Percentiles rank a stretch among this genome's conserved stretches.
phyloP scores from a whole-genome alignment of 2,888 invertebrate genomes.

The Cephus pulcher region DNA sequence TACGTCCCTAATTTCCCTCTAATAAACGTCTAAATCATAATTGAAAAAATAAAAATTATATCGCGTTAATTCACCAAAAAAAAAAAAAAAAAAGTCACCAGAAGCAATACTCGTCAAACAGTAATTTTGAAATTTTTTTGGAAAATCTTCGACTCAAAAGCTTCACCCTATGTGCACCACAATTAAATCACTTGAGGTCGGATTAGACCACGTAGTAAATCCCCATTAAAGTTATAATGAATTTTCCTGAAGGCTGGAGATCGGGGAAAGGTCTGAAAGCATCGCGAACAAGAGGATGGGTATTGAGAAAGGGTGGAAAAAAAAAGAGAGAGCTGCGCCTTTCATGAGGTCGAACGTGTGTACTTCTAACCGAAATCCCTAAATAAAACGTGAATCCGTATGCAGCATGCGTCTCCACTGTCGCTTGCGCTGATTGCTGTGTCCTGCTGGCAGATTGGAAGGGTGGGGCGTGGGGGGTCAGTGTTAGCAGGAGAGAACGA shows the following conservation, averaged over 20 bases:
- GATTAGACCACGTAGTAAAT: constrained; percentile 38
- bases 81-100: too few relatives aligned
- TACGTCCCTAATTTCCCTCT: too few relatives aligned
- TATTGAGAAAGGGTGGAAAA: neutral
- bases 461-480: constrained; percentile 17
- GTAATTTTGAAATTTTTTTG: too few relatives aligned
- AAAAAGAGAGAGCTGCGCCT: neutral
- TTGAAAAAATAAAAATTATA: too few relatives aligned
- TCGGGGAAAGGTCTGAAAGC: constrained; percentile 11
- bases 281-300: too few relatives aligned
- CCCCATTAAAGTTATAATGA: constrained; percentile 45
- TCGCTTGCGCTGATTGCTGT: constrained; percentile 49
- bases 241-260: constrained; percentile 34
- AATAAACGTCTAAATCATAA: too few relatives aligned
- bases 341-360: constrained; percentile 17
- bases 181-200: constrained; percentile 14
- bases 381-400: constrained; percentile 51
- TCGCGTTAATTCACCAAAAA: too few relatives aligned
- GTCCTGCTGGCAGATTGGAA: constrained; percentile 42
- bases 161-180: too few relatives aligned
- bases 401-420: constrained; percentile 42
- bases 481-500: constrained; percentile 8
- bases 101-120: too few relatives aligned
- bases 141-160: too few relatives aligned
- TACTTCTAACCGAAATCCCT: constrained; percentile 44